Evolutionary conservation across 1,140 invertebrate species (phyloP), one percentile per base, ranked within the genome.

Genomic region (Stegodyphus dumicola): DNA sequence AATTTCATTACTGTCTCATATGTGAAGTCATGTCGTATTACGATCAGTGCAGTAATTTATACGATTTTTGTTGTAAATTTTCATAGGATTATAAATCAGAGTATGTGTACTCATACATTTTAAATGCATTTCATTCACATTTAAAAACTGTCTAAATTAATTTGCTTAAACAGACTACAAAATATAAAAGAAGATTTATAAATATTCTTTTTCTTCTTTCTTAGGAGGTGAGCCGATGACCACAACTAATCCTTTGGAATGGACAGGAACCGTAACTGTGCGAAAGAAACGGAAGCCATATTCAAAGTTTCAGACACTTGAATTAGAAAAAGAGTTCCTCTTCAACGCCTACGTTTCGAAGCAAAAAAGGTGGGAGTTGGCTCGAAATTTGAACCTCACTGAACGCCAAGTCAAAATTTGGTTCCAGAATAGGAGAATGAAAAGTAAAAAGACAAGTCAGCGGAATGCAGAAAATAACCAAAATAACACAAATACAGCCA

Each of bases 341-440:
- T 97, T 95, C 91, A 98, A 97, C 92, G 95, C 96, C 33, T 99
- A 99, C 92, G 97, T 99, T 52, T 97, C 96, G 71, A 99, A 99
- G 91, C 97, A 99, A 90, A 98, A 98, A 90, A 93, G 97, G 86
- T 99, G 96, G 96, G 97, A 99, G 91, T 91, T 99, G 88, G 97
- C 97, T 88, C 93, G 96, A 85, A 97, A 96, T 90, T 91, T 99
- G 74, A 97, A 97, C 91, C 92, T 99, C 78, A 97, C 96, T 60
- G 97, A 99, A 92, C 93, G 97, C 77, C 97, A 99, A 92, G 97
- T 99, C 88, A 96, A 96, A 91, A 95, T 96, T 90, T 95, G 94
- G 95, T 99, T 98, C 91, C 98, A 99, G 92, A 99, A 99, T 90
- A 93, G 98, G 89, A 94, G 98, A 85, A 99, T 99, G 98, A 99